Conservation (phyloP, 2,113 vertebrate genomes). For the Caretta caretta region DNA sequence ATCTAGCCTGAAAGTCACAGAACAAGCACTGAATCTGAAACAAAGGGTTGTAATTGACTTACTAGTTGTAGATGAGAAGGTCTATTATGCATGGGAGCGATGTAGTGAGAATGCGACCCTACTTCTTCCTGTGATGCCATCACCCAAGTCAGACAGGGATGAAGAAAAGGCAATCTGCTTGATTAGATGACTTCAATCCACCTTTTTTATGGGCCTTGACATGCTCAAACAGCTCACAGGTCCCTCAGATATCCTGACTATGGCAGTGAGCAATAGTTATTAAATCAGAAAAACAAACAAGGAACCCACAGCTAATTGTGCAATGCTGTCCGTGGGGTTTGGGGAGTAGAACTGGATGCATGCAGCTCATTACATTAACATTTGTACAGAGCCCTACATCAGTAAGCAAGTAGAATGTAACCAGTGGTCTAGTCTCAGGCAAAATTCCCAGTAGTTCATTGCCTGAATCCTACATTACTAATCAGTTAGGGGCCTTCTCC, state of each 20-base stretch:
- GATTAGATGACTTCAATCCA: neutral
- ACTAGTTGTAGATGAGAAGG: neutral
- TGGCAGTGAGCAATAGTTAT: neutral
- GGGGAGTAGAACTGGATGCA: neutral
- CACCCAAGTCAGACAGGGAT: neutral
- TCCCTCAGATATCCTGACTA: neutral
- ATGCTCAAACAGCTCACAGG: neutral
- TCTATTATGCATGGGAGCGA: neutral
- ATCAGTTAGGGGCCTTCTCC: neutral
- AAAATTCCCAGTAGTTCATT: neutral
- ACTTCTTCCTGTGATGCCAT: neutral
- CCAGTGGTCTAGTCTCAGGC: neutral
- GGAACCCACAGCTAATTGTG: neutral
- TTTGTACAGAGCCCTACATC: neutral
- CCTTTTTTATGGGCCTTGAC: neutral
- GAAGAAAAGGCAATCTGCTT: neutral
- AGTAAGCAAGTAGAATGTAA: neutral
- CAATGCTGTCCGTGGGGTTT: neutral
- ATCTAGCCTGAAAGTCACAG: neutral
- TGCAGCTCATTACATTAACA: neutral
- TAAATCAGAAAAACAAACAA: neutral
- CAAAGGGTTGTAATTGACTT: neutral
- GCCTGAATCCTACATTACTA: too few relatives aligned
- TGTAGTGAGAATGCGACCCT: neutral
- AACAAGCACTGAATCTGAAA: neutral